Conservation (phyloP, 2,797 vertebrate species). For the Coccyzus lansbergi region DNA sequence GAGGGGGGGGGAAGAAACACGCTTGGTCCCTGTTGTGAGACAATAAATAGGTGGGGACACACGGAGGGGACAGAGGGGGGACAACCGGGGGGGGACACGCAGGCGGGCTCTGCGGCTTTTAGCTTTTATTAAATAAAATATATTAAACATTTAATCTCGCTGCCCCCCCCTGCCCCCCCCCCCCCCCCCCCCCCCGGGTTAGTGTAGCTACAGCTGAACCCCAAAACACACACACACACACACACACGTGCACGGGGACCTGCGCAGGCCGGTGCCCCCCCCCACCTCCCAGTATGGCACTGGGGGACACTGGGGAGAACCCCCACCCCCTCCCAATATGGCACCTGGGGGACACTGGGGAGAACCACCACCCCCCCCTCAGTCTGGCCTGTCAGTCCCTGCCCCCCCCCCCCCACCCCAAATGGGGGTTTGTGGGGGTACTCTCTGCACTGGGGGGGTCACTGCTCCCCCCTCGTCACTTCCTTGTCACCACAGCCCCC, state of each 20-base stretch:
- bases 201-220: background rate
- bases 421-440: background rate
- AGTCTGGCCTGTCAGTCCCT: too few relatives aligned
- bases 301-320: background rate
- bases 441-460: background rate
- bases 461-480: too few relatives aligned
- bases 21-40: background rate
- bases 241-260: too few relatives aligned
- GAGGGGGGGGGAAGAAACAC: too few relatives aligned
- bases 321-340: too few relatives aligned
- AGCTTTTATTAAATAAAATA: slow-evolving; percentile 29
- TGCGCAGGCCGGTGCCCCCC: too few relatives aligned
- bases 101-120: background rate
- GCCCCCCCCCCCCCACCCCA: too few relatives aligned
- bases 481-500: background rate
- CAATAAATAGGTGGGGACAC: background rate
- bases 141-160: background rate
- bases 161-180: too few relatives aligned
- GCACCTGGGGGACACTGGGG: too few relatives aligned
- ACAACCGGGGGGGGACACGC: too few relatives aligned
- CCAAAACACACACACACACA: background rate
- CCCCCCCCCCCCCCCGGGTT: background rate
- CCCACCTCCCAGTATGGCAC: background rate
- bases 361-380: too few relatives aligned
- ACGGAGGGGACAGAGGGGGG: too few relatives aligned